Base-by-base conservation (phyloP, 2,797 vertebrate species). In the Alca torda region DNA sequence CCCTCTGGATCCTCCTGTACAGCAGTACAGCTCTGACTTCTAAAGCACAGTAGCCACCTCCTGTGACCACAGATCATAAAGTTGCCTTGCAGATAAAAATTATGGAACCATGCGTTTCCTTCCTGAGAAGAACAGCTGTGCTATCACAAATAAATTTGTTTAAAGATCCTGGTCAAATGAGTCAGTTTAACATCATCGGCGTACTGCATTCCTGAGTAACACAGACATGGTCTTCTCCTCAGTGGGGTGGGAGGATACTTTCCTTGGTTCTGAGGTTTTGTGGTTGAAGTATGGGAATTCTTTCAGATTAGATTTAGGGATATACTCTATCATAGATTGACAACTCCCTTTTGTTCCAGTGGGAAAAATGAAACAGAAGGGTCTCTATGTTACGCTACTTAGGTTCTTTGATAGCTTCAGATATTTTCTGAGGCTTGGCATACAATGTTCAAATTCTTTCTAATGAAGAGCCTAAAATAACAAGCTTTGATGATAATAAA, bases 71-170 rank as follows among this genome's bases (percentile, higher is more conserved):
- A 95, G 82, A 94, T 79, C 87, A 83, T 95, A 90, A 96, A 95
- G 63, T 85, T 96, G 96, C 94, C 65, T 96, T 87, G 61, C 69
- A 89, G 94, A 96, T 93, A 96, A 95, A 92, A 96, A 87, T 93
- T 94, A 93, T 93, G 75, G 81, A 92, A 59, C 57, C 31, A 10
- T 70, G 90, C 23, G 16, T 78, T 93, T 94, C 78, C 89, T 94
- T 95, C 79, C 90, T 78, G 61, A 96, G 76, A 89, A 33, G 76
- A 95, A 92, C 93, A 96, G 94, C 94, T 95, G 92, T 51, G 65
- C 84, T 78, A 85, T 92, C 5, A 0, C 93, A 97, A 96, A 95
- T 79, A 87, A 35, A 92, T 93, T 95, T 89, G 53, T 92, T 93
- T 95, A 90, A 94, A 94, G 95, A 87, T 88, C 61, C 13, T 6